Evolutionary conservation across 2,888 invertebrate genomes (phyloP), one percentile per base, ranked within the genome.

Genomic region (Eristalis arbustorum): DNA sequence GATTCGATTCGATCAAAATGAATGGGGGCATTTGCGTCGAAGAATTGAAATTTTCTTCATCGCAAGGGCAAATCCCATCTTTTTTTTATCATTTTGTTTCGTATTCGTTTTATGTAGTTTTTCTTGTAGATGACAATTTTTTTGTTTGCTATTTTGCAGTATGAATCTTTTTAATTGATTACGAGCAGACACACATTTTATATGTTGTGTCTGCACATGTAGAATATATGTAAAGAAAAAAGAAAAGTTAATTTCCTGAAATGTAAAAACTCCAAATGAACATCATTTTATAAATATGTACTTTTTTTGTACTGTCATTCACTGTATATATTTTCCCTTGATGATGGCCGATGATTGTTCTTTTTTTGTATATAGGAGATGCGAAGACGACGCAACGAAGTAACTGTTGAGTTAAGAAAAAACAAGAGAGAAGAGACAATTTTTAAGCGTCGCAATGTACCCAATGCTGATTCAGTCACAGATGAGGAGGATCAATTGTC

Each of bases 391-490:
- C 95, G 99, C 93, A 98, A 98, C 92, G 98, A 99, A 95, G 98
- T 98, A 79, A 98, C 98, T 89, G 97, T 99, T 72, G 98, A 99
- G 93, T 94, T 99, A 89, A 95, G 99, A 89, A 99, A 99, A 95
- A 98, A 98, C 93, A 99, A 99, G 95, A 95, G 99, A 89, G 99
- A 99, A 91, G 99, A 99, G 93, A 98, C 98, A 14, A 94, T 99
- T 89, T 96, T 98, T 90, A 99, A 99, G 93, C 95, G 98, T 90
- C 95, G 99, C 90, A 99, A 99, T 94, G 98, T 99, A 84, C 98
- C 98, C 81, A 94, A 95, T 89, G 94, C 96, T 90, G 98, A 98
- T 92, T 96, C 97, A 22, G 94, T 94, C 93, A 94, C 94, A 94
- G 96, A 97, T 91, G 96, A 97, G 90, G 95, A 95, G 91, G 96